Evolutionary conservation across 2,113 vertebrate species (phyloP), one percentile per base, ranked within the genome.

Genomic region (Phoenicopterus ruber): DNA sequence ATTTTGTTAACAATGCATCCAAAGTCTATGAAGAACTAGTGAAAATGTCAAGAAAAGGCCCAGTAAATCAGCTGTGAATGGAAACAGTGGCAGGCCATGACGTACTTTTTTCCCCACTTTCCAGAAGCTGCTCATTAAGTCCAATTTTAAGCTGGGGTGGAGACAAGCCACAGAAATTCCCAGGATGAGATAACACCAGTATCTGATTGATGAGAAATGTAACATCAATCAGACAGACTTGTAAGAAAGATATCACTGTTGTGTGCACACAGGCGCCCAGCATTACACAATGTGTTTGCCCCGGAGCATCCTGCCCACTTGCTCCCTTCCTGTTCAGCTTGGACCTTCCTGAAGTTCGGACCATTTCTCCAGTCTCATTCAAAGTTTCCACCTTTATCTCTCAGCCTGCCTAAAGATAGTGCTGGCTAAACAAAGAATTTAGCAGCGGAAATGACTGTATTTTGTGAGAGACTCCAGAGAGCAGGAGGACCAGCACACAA

Each of bases 61-160:
- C n/a, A 34, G 57, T 32, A 91, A 87, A 84, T 49, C 78, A 88
- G 21, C 81, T 76, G 54, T 19, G 34, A 80, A 82, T 3, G 7
- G 62, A 76, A 87, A 61, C 54, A 80, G 42, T 20, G 18, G 32
- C 28, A 4, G 34, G 21, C 46, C 36, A 80, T 42, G 70, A 82
- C 0, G 0, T 42, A 80, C 29, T 73, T 86, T 47, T 8, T 8
- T 7, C 52, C 32, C 32, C 34, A 46, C 44, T 58, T 89, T 82
- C 74, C 50, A 88, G 74, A 93, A 96, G 78, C 94, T 91, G 85
- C 66, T 95, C 54, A 93, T 89, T 90, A 94, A 91, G 15, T 73
- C 34, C 71, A 90, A 34, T 87, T 90, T 90, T 91, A 82, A 80
- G n/a, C 15, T 38, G 42, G 66, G 78, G 87, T 59, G 71, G 82